A percentile compares a stretch with the other conserved stretches of the same genome.
These are phyloP conservation scores for Eremobia ochroleuca DNA, from an alignment of 2,888 invertebrate genomes.

Conservation along the genomic window DNA sequence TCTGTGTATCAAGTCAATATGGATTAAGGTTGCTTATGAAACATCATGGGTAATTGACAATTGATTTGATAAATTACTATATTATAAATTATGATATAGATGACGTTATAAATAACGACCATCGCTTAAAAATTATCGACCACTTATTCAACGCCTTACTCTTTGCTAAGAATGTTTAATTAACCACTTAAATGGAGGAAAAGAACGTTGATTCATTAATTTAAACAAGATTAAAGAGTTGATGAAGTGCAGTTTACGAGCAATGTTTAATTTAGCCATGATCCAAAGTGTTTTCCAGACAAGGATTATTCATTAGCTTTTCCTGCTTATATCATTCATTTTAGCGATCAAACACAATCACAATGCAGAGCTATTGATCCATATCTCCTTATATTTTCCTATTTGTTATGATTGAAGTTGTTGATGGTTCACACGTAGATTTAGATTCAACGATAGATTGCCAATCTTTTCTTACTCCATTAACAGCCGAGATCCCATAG, in stretches of 20 bases:
- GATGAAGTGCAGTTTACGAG: background rate
- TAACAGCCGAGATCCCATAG: conserved; percentile 4
- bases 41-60: conserved; percentile 7
- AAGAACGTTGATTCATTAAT: background rate
- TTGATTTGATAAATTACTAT: conserved; percentile 6
- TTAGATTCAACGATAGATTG: conserved; percentile 21
- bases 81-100: background rate
- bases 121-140: background rate
- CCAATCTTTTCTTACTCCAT: conserved; percentile 14
- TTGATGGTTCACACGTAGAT: conserved; percentile 5
- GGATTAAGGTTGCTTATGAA: conserved; percentile 25
- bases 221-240: conserved; percentile 5
- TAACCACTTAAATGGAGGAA: background rate
- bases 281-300: background rate
- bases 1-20: conserved; percentile 2
- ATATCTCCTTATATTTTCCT: background rate
- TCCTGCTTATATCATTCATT: background rate
- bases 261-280: background rate
- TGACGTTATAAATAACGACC: background rate
- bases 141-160: background rate
- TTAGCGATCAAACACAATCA: background rate
- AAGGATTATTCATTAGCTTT: background rate
- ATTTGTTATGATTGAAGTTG: background rate
- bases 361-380: background rate
- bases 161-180: background rate